Conservation (phyloP, 2,888 invertebrate genomes). For the Caenorhabditis uteleia region DNA sequence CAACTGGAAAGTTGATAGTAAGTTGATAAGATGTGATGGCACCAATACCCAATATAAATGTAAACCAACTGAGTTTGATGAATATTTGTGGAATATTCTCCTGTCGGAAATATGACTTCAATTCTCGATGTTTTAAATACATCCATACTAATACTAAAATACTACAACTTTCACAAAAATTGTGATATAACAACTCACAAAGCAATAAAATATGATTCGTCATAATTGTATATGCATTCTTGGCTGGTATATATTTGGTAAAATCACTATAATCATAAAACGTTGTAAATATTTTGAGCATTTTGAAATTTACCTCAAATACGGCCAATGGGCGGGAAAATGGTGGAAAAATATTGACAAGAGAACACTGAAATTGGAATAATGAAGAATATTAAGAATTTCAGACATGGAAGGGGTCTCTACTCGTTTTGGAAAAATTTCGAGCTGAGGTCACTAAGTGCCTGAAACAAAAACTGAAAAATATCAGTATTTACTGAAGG, state of each 20-base stretch:
- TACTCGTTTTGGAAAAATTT: too few species aligned
- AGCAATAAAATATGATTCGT: slow-evolving; percentile 32
- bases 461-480: too few species aligned
- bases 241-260: slow-evolving; percentile 28
- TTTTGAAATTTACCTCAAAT: too few species aligned
- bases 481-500: too few species aligned
- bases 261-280: too few species aligned
- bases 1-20: slow-evolving; percentile 30
- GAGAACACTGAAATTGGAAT: slow-evolving; percentile 21
- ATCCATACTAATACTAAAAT: slow-evolving; percentile 34
- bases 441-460: too few species aligned
- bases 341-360: slow-evolving; percentile 26
- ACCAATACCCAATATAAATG: slow-evolving; percentile 17
- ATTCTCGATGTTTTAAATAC: slow-evolving; percentile 31
- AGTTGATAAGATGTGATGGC: slow-evolving; percentile 27
- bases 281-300: too few species aligned
- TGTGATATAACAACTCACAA: slow-evolving; percentile 3
- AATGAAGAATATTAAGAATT: neutral
- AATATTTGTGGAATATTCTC: neutral
- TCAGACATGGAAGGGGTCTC: too few species aligned
- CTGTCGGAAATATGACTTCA: slow-evolving; percentile 29
- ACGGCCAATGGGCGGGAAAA: slow-evolving; percentile 37
- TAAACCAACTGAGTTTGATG: slow-evolving; percentile 4
- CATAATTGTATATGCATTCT: slow-evolving; percentile 37
- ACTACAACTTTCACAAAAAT: neutral